Conservation (phyloP, 1,140 invertebrate species). For the Asobara japonica region DNA sequence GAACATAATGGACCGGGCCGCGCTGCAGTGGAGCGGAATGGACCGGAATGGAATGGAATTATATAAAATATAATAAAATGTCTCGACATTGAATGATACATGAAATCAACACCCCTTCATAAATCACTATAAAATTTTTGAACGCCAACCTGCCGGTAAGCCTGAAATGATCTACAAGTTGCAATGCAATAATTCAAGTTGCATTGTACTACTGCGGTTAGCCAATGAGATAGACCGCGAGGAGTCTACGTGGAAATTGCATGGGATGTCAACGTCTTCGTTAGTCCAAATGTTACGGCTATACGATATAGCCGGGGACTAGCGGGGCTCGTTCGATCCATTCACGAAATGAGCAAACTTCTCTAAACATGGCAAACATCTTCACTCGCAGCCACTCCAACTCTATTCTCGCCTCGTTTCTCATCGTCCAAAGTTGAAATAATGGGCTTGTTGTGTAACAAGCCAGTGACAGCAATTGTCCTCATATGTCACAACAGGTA, state of each 20-base stretch:
- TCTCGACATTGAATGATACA: neutral
- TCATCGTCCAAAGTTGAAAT: constrained; percentile 5
- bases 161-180: neutral
- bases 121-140: neutral
- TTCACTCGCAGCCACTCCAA: neutral
- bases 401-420: neutral
- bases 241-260: neutral
- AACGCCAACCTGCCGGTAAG: neutral
- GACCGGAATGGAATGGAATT: too few relatives aligned
- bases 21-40: too few relatives aligned
- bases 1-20: too few relatives aligned
- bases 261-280: constrained; percentile 12
- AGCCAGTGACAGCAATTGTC: neutral
- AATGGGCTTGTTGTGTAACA: neutral
- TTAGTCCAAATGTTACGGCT: constrained; percentile 10
- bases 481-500: neutral
- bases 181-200: neutral
- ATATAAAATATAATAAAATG: too few relatives aligned
- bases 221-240: neutral
- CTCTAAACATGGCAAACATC: neutral
- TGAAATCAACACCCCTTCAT: neutral
- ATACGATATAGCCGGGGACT: neutral
- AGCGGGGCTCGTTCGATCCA: neutral
- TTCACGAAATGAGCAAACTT: constrained; percentile 19
- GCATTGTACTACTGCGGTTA: neutral